Base-by-base conservation (phyloP, 2,888 invertebrate genomes). In the Ectemnius lituratus region DNA sequence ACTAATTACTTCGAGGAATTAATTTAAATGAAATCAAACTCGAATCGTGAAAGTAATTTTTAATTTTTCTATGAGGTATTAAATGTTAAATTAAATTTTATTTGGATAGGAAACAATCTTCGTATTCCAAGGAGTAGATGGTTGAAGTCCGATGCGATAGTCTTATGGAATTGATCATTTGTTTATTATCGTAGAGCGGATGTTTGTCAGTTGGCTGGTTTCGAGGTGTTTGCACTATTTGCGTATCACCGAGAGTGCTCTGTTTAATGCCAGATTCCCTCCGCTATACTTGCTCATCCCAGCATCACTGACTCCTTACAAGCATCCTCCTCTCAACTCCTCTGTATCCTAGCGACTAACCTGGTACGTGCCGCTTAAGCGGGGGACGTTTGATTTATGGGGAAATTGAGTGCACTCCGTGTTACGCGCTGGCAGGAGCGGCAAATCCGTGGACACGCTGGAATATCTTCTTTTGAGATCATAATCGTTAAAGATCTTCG, bases 351-450 rank as follows among this genome's bases (percentile, higher is more conserved):
- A 67, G 63, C 28, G 67, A 67, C 73, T 67, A 76, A 76, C 77
- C 74, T 76, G 75, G 80, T 77, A 77, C 67, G 37, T 37, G 37
- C 37, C 78, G 76, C 67, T 80, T 74, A 65, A 78, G 62, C 71
- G 78, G 70, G 70, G 65, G 75, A 80, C 84, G 37, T 86, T 81
- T 86, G 86, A 87, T 86, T 86, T 85, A 86, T 84, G 85, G 67
- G 79, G 72, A 84, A 86, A 85, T 83, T 79, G 81, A 80, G 78
- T 78, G 73, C 72, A 76, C 78, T 65, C 83, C 85, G 84, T 84
- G 85, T 87, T 86, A 86, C 86, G 84, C 82, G 67, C 66, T 69
- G 63, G 62, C 65, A 23, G 68, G 62, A 80, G 75, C 77, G 78
- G 78, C 79, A 80, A 80, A 86, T 84, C 82, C 80, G 78, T 77